phyloP scores from a whole-genome alignment of 2,797 vertebrate genomes.

The Podargus strigoides region DNA sequence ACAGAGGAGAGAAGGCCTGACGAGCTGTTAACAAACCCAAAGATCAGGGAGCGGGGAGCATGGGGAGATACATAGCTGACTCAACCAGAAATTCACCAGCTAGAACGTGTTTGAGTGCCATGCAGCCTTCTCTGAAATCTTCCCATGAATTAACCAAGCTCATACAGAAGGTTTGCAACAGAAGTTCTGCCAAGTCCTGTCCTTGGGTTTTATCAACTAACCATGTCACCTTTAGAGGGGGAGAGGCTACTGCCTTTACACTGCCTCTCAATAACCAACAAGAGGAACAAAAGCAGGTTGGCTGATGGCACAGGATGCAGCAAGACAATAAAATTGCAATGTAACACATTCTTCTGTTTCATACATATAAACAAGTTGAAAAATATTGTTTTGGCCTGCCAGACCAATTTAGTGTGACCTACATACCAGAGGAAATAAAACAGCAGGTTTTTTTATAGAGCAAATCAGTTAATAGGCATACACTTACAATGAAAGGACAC shows the following conservation, averaged over 20 bases:
- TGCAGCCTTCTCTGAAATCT: neutral
- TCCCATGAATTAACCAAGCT: neutral
- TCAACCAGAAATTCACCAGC: neutral
- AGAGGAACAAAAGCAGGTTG: neutral
- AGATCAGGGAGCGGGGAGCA: rapidly evolving
- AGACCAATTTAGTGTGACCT: neutral
- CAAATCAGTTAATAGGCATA: neutral
- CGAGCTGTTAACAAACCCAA: neutral
- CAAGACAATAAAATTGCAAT: neutral
- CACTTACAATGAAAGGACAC: neutral
- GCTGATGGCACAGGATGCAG: neutral
- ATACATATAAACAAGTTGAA: neutral
- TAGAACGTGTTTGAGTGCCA: neutral
- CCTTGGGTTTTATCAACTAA: neutral
- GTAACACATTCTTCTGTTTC: neutral
- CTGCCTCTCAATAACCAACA: neutral
- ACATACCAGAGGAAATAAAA: neutral
- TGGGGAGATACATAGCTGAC: neutral
- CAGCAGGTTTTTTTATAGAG: neutral
- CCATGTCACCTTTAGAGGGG: neutral
- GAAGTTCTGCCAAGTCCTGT: neutral
- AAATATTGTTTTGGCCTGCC: neutral
- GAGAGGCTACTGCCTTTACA: neutral
- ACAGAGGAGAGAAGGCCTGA: neutral
- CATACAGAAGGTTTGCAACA: neutral